These are phyloP conservation scores for Ammodramus savannarum DNA, from an alignment of 2,113 vertebrate species.

Conservation along the genomic window DNA sequence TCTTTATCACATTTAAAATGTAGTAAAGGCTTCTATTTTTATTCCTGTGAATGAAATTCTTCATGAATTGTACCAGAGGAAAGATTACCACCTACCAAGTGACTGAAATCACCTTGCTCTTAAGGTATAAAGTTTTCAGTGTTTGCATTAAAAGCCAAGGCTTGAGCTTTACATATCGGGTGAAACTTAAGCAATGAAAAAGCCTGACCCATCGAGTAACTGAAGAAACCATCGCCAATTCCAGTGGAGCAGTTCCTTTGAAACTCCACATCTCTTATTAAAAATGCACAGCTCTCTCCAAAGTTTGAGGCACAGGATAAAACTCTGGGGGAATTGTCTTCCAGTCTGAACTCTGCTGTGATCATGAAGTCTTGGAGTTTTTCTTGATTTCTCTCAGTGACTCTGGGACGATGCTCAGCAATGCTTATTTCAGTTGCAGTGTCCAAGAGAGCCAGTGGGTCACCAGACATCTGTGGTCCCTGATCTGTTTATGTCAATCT, in stretches of 20 bases:
- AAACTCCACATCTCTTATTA: not conserved
- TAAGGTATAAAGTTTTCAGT: not conserved
- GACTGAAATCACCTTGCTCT: not conserved
- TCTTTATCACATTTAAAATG: not conserved
- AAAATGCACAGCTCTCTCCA: not conserved
- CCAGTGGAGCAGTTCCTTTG: not conserved
- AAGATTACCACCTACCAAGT: not conserved
- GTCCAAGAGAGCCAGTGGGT: not conserved
- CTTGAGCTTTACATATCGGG: not conserved
- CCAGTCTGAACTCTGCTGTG: not conserved
- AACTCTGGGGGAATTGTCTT: not conserved
- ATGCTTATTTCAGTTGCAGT: not conserved
- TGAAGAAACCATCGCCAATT: not conserved
- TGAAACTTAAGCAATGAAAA: not conserved
- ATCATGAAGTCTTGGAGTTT: not conserved
- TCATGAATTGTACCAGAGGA: not conserved
- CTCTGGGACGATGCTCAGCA: not conserved
- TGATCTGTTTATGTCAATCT: not conserved
- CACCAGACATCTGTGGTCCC: not conserved
- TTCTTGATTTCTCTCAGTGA: not conserved
- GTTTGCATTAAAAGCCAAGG: not conserved
- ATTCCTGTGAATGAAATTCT: not conserved
- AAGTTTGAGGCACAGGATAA: not conserved
- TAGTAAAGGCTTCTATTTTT: not conserved
- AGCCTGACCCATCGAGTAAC: not conserved